A percentile compares a stretch with the other conserved stretches of the same genome.
These are phyloP conservation scores for Sipha maydis DNA, from an alignment of 2,888 invertebrate genomes.

Conservation along the genomic window DNA sequence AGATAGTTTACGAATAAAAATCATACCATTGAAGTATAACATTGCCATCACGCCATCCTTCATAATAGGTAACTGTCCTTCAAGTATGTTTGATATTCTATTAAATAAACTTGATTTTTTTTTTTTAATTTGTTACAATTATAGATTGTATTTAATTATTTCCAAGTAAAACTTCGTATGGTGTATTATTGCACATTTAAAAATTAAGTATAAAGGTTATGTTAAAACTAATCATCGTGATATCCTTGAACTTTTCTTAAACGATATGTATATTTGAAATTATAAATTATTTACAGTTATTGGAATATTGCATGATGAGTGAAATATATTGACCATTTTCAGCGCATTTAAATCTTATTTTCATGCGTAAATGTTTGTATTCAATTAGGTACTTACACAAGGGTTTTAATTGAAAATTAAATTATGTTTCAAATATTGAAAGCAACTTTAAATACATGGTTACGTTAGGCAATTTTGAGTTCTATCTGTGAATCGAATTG, in stretches of 20 bases:
- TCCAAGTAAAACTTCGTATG: constrained; percentile 24
- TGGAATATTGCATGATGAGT: not conserved
- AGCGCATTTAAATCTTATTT: not conserved
- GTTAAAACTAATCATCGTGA: constrained; percentile 27
- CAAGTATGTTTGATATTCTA: not conserved
- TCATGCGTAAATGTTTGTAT: no score
- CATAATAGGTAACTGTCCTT: constrained; percentile 25
- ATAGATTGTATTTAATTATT: constrained; percentile 17
- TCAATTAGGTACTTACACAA: no score
- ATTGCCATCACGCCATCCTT: not conserved
- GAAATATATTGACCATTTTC: not conserved
- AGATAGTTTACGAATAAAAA: not conserved
- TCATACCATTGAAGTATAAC: not conserved
- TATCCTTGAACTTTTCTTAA: constrained; percentile 34
- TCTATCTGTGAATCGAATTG: not conserved
- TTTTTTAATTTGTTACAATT: constrained; percentile 2
- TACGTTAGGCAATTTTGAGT: not conserved
- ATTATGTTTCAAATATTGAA: not conserved
- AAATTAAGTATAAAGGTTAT: constrained; percentile 23
- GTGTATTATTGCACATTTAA: not conserved
- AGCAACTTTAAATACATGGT: not conserved
- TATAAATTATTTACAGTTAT: not conserved
- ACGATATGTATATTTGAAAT: not conserved
- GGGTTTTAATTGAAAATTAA: not conserved
- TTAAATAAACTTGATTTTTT: constrained; percentile 16